phyloP scores from a whole-genome alignment of 2,888 invertebrate genomes.

The Clunio marinus region DNA sequence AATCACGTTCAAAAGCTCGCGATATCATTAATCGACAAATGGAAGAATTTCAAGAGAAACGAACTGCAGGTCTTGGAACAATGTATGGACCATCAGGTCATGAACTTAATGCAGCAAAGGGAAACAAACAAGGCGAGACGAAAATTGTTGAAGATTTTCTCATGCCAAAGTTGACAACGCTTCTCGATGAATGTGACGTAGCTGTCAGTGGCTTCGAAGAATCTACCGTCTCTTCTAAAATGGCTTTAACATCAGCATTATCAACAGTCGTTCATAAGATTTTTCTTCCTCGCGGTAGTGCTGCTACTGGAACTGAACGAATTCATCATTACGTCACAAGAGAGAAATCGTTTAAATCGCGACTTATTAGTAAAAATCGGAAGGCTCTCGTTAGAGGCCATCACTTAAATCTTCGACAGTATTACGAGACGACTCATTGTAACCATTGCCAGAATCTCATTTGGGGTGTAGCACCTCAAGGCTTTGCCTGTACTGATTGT shows the following conservation, averaged over 20 bases:
- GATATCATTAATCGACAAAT: constrained; percentile 50
- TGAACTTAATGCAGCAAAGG: constrained; percentile 71
- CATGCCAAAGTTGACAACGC: constrained; percentile 64
- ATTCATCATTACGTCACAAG: constrained; percentile 81
- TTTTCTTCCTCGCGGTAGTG: constrained; percentile 62
- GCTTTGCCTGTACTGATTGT: constrained; percentile 92
- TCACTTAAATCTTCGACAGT: constrained; percentile 81
- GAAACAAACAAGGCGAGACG: constrained; percentile 72
- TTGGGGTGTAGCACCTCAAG: constrained; percentile 95
- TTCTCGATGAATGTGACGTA: constrained; percentile 16
- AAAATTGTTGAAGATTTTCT: constrained; percentile 70
- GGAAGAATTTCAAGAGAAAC: constrained; percentile 67
- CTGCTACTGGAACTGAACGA: constrained; percentile 61
- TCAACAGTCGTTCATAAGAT: constrained; percentile 76
- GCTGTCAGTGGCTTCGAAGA: constrained; percentile 45
- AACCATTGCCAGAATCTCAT: constrained; percentile 89
- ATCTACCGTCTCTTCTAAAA: constrained; percentile 50
- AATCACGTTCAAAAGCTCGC: constrained; percentile 67
- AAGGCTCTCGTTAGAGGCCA: constrained; percentile 82
- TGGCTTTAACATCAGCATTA: constrained; percentile 64
- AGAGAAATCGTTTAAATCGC: constrained; percentile 70
- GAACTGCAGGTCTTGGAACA: constrained; percentile 82
- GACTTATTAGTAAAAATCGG: constrained; percentile 64
- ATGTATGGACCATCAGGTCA: constrained; percentile 85
- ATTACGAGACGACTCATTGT: constrained; percentile 86